Evolutionary conservation across 1,140 invertebrate genomes (phyloP).

Genomic region (Uloborus diversus): DNA sequence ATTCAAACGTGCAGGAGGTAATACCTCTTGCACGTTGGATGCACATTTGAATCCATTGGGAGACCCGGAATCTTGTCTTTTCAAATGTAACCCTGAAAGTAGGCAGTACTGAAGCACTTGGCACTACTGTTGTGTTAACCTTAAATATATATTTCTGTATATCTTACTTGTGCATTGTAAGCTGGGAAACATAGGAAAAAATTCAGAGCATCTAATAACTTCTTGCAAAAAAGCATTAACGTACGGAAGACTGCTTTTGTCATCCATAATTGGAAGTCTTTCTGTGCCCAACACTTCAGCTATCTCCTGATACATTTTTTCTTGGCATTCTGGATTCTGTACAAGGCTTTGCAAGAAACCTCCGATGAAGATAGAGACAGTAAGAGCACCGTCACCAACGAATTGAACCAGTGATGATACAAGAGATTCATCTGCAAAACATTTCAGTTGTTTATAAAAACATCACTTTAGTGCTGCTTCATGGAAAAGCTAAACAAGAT

Average conservation of each 20-base stretch:
- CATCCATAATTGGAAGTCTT: neutral
- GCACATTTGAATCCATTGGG: too few relatives aligned
- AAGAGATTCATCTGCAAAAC: neutral
- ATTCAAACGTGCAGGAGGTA: too few relatives aligned
- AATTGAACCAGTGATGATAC: neutral
- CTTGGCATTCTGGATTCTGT: conserved; percentile 72
- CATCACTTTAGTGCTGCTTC: neutral
- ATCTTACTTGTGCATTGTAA: neutral
- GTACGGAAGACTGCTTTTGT: neutral
- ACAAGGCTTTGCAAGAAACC: neutral
- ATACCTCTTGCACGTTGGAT: too few relatives aligned
- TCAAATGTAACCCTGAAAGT: too few relatives aligned
- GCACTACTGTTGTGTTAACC: too few relatives aligned
- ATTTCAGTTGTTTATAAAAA: neutral
- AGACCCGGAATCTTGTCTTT: too few relatives aligned
- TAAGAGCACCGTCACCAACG: neutral
- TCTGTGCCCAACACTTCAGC: conserved; percentile 67
- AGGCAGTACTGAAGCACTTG: too few relatives aligned
- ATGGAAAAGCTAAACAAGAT: too few relatives aligned
- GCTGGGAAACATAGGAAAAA: neutral
- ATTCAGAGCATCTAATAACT: neutral
- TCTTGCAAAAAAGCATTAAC: neutral
- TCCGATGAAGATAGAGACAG: neutral
- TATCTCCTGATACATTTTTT: conserved; percentile 74
- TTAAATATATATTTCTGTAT: too few relatives aligned